These are phyloP conservation scores for Brachionus calyciflorus DNA, from an alignment of 1,140 invertebrate genomes.

Conservation along the genomic window DNA sequence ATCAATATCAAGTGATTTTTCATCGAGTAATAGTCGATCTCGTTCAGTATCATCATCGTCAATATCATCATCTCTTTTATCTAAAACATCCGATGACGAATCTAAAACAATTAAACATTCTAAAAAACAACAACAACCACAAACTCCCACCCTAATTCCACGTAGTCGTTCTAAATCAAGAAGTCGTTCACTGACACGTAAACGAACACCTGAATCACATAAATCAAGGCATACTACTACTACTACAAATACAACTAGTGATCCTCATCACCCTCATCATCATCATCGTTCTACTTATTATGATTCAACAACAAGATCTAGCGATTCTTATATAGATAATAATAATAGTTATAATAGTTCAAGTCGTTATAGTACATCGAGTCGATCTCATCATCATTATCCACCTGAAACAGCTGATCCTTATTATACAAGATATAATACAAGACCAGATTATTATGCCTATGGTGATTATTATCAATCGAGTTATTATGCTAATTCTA, in stretches of 20 bases:
- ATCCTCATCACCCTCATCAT: no score
- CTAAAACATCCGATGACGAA: slow-evolving; percentile 4
- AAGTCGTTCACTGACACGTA: neutral
- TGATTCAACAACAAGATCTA: neutral
- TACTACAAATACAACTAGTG: neutral
- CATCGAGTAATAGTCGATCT: neutral
- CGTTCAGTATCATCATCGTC: slow-evolving; percentile 1
- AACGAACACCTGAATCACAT: neutral
- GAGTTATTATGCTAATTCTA: neutral
- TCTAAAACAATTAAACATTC: neutral
- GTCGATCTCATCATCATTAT: neutral
- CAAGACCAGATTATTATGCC: neutral
- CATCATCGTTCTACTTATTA: no score
- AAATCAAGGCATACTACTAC: neutral
- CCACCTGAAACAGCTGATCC: neutral
- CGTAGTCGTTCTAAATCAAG: neutral
- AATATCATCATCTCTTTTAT: slow-evolving; percentile 20
- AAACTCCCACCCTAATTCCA: no score
- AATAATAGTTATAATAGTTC: neutral
- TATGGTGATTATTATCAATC: slow-evolving; percentile 1
- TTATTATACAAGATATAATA: neutral
- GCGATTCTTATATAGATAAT: neutral
- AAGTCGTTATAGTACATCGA: neutral
- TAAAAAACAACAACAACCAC: no score
- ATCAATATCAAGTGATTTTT: slow-evolving; percentile 7